A percentile compares a stretch with the other conserved stretches of the same genome.
Conservation (phyloP, 2,113 vertebrate species). For the Scolopax mira region DNA sequence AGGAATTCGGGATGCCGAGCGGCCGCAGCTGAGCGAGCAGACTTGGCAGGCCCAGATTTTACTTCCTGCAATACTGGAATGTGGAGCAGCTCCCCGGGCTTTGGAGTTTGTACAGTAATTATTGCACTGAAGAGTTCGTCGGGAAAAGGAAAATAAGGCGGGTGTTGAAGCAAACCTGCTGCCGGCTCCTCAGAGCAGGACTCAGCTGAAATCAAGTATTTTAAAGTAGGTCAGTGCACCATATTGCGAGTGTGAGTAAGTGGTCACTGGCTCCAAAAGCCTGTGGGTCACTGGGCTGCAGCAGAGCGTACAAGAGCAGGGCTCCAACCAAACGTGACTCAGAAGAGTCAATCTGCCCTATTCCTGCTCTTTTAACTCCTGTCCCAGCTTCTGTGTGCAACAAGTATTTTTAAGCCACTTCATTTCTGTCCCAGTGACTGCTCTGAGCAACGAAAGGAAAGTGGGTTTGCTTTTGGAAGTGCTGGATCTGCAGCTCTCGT, state of each 20-base stretch:
- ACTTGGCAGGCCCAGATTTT: not conserved
- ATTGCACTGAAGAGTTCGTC: not conserved
- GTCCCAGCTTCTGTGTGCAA: not conserved
- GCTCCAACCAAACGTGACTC: not conserved
- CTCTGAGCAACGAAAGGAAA: not conserved
- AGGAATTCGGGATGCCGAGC: not conserved
- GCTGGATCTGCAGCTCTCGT: not conserved
- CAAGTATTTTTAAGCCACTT: not conserved
- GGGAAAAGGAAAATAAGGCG: constrained; percentile 38
- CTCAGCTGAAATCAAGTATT: not conserved
- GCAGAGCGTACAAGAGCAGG: not conserved
- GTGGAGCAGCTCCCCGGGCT: not conserved
- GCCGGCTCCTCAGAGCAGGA: not conserved
- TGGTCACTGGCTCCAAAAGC: not conserved
- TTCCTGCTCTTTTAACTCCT: not conserved
- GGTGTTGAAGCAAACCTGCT: not conserved
- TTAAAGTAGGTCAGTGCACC: not conserved
- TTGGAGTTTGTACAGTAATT: not conserved
- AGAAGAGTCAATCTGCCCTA: not conserved
- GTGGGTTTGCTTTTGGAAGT: not conserved
- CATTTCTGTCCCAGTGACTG: not conserved
- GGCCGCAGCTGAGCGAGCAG: not conserved
- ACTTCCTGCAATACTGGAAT: constrained; percentile 32
- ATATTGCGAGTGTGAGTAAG: not conserved
- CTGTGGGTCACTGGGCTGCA: not conserved